Percentiles rank a stretch among this genome's conserved stretches.
These are phyloP conservation scores for Heptranchias perlo DNA, from an alignment of 2,113 vertebrate genomes.

Conservation along the genomic window DNA sequence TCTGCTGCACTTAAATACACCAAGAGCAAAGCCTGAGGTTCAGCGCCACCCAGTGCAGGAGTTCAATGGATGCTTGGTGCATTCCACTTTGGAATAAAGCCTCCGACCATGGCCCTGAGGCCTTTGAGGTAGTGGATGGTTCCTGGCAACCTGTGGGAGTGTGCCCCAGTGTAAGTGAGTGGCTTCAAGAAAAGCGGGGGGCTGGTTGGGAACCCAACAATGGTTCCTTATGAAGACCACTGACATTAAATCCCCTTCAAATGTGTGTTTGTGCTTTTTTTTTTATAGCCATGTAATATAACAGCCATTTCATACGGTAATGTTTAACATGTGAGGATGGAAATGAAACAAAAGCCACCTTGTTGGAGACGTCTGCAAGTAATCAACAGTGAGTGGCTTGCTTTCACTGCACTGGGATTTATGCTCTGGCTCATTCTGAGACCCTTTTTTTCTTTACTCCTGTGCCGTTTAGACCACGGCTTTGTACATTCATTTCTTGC, in stretches of 20 bases:
- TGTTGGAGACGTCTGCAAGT: background rate
- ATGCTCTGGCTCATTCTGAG: background rate
- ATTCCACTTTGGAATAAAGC: no score
- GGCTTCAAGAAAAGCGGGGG: background rate
- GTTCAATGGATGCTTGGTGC: background rate
- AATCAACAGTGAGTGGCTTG: background rate
- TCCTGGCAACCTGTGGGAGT: background rate
- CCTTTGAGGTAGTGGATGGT: background rate
- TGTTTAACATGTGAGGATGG: background rate
- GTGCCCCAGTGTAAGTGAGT: background rate
- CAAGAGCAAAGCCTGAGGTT: background rate
- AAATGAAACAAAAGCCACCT: constrained; percentile 21
- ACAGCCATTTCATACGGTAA: background rate
- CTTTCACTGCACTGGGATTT: background rate
- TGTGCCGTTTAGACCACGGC: background rate
- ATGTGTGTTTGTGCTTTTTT: background rate
- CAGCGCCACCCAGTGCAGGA: background rate
- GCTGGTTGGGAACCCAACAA: background rate
- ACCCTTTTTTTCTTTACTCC: background rate
- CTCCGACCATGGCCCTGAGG: background rate
- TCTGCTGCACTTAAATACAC: no score
- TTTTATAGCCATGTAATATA: background rate
- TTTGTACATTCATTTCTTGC: background rate
- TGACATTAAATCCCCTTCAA: background rate
- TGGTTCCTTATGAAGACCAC: background rate